These are phyloP conservation scores for Cryptotis parvus DNA, from an alignment of 2,113 vertebrate genomes.

Conservation along the genomic window DNA sequence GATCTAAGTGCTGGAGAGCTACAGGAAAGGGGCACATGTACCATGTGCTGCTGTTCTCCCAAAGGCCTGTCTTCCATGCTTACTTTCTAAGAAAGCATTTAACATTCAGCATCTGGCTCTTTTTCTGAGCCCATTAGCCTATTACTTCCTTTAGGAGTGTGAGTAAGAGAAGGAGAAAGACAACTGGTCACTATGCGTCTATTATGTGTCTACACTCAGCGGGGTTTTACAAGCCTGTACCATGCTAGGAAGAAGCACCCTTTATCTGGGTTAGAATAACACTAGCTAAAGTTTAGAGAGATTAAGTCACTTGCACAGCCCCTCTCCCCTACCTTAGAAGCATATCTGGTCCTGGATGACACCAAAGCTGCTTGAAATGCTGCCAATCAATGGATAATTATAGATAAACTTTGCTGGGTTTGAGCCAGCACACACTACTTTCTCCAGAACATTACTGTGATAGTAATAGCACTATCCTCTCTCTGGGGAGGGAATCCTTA, in stretches of 20 bases:
- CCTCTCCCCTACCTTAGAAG: not conserved
- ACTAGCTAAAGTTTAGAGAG: not conserved
- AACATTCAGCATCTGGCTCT: not conserved
- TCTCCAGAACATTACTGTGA: not conserved
- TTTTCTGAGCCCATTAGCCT: too few relatives aligned
- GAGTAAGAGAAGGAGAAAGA: not conserved
- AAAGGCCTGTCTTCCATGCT: rapidly evolving
- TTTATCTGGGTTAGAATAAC: not conserved
- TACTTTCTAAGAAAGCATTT: not conserved
- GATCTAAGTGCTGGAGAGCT: not conserved
- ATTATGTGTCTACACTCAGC: rapidly evolving
- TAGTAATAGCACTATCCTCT: rapidly evolving
- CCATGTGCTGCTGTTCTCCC: not conserved
- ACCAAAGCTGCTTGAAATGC: too few relatives aligned
- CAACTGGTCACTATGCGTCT: too few relatives aligned
- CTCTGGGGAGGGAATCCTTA: not conserved
- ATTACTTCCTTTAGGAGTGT: not conserved
- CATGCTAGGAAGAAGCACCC: too few relatives aligned
- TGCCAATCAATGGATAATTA: too few relatives aligned
- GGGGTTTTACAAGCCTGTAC: not conserved
- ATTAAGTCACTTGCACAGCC: not conserved
- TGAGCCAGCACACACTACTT: rapidly evolving
- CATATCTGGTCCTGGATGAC: not conserved
- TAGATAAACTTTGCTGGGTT: too few relatives aligned
- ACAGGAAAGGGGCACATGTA: not conserved